These are phyloP conservation scores for Temnothorax nylanderi DNA, from an alignment of 1,140 invertebrate genomes.

Conservation along the genomic window DNA sequence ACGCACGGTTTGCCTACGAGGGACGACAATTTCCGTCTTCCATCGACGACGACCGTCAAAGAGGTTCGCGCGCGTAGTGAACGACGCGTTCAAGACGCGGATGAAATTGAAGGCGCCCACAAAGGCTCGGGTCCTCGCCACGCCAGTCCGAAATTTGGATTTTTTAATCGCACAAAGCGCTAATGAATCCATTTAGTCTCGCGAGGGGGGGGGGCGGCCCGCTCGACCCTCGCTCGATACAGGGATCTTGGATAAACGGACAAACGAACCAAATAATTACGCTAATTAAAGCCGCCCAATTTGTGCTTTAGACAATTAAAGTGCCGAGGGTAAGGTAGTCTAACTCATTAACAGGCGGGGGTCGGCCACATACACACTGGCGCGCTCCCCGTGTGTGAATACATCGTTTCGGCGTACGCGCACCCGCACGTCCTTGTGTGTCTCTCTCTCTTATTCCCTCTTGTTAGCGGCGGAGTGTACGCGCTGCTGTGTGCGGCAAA, in stretches of 20 bases:
- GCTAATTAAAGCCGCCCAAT: conserved; percentile 85
- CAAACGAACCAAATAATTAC: conserved; percentile 83
- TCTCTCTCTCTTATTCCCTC: conserved; percentile 51
- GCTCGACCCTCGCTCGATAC: conserved; percentile 68
- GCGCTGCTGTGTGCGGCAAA: conserved; percentile 46
- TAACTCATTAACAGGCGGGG: conserved; percentile 79
- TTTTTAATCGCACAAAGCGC: conserved; percentile 71
- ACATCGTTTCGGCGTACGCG: conserved; percentile 43
- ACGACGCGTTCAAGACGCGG: conserved; percentile 52
- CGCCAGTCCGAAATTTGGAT: conserved; percentile 58
- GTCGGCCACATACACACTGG: conserved; percentile 41
- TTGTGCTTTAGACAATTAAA: conserved; percentile 84
- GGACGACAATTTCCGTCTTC: not conserved
- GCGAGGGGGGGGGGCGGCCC: not conserved
- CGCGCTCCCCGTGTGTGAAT: conserved; percentile 40
- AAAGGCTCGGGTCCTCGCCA: not conserved
- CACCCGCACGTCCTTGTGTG: conserved; percentile 31
- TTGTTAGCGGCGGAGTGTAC: conserved; percentile 42
- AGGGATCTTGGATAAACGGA: conserved; percentile 77
- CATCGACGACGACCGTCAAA: not conserved
- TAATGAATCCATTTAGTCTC: conserved; percentile 74
- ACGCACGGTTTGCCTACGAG: conserved; percentile 1
- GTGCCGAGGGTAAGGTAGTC: conserved; percentile 77
- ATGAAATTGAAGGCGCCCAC: conserved; percentile 21
- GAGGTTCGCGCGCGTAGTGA: conserved; percentile 37